A percentile compares a stretch with the other conserved stretches of the same genome.
phyloP scores from a whole-genome alignment of 2,113 vertebrate species.

The Anolis carolinensis region DNA sequence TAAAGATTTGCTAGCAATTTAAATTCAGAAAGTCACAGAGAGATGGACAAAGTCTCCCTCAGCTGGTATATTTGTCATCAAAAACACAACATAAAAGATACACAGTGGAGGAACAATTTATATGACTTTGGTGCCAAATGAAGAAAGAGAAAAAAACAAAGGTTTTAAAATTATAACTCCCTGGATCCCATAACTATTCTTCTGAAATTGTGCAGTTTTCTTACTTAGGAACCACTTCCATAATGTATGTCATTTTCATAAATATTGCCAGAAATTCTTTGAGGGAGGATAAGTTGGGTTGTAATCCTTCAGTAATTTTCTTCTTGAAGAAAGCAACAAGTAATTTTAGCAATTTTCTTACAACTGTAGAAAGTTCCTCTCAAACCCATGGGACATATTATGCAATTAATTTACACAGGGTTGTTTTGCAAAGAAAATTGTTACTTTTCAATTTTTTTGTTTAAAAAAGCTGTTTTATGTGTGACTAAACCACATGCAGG shows the following conservation, averaged over 20 bases:
- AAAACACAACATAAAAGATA: neutral
- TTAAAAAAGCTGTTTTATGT: too few species aligned
- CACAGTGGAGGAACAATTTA: neutral
- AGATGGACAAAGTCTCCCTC: neutral
- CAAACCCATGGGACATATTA: too few species aligned
- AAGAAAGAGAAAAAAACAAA: neutral
- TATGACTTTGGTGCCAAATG: neutral
- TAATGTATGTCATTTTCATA: neutral
- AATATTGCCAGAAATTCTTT: neutral
- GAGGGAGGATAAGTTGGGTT: neutral
- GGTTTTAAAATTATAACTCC: neutral
- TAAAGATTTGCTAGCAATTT: neutral
- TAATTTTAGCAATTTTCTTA: too few species aligned
- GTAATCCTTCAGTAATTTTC: too few species aligned
- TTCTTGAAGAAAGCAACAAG: too few species aligned
- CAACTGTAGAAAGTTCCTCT: too few species aligned
- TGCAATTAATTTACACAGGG: too few species aligned
- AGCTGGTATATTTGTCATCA: neutral
- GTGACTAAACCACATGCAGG: too few species aligned
- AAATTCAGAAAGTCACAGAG: neutral
- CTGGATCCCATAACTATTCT: neutral
- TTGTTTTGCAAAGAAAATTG: too few species aligned
- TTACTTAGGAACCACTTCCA: neutral
- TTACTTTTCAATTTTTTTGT: too few species aligned
- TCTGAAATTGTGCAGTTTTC: too few species aligned